These are phyloP conservation scores for Eilema griseolum DNA, from an alignment of 2,888 invertebrate genomes.

Conservation along the genomic window DNA sequence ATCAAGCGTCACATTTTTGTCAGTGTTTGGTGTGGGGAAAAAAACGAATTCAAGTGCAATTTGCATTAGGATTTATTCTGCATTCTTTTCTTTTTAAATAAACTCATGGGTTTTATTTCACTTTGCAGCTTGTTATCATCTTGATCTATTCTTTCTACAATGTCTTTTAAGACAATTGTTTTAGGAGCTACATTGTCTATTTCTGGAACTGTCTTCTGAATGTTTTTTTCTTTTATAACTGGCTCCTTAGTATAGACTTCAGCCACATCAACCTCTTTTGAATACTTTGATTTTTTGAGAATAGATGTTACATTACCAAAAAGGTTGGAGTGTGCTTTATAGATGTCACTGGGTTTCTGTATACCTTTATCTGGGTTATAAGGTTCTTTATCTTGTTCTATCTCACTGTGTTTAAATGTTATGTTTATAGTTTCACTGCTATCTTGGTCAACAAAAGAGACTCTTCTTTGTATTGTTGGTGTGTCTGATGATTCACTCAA, in stretches of 20 bases:
- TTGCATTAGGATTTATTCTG: conserved; percentile 53
- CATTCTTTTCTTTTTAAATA: conserved; percentile 77
- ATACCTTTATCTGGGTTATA: conserved; percentile 70
- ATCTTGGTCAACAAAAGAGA: conserved; percentile 78
- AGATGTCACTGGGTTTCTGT: conserved; percentile 79
- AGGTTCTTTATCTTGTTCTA: conserved; percentile 54
- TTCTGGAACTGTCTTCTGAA: not conserved
- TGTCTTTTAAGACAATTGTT: conserved; percentile 72
- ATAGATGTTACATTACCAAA: conserved; percentile 71
- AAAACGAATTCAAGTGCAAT: not conserved
- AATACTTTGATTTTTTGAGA: conserved; percentile 75
- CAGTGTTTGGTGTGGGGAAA: not conserved
- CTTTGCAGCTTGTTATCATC: conserved; percentile 50
- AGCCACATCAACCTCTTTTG: conserved; percentile 19
- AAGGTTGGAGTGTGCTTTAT: conserved; percentile 64
- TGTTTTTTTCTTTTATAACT: conserved; percentile 20
- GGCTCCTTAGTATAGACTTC: conserved; percentile 21
- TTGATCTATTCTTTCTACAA: conserved; percentile 64
- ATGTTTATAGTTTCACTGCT: conserved; percentile 73
- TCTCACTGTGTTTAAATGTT: conserved; percentile 71
- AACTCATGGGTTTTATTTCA: conserved; percentile 70
- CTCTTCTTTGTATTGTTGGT: conserved; percentile 61
- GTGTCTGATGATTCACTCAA: conserved; percentile 27
- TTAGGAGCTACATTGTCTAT: conserved; percentile 37
- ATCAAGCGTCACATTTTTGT: not conserved